Percentiles rank a stretch among this genome's conserved stretches.
phyloP scores from a whole-genome alignment of 2,113 vertebrate genomes.

The Psammodynastes pulverulentus region DNA sequence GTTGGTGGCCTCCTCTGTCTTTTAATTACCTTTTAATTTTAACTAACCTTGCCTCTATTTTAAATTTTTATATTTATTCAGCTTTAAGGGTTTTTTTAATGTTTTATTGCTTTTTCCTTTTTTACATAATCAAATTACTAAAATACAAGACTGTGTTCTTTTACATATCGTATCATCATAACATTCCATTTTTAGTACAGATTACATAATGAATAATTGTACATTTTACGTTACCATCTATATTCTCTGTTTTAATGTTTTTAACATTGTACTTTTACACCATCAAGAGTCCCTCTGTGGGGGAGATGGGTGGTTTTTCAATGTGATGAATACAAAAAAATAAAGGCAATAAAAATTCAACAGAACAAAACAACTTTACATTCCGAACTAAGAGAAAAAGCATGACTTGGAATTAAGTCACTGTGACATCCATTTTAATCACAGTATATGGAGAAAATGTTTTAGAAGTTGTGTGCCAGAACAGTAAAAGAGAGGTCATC shows the following conservation, averaged over 20 bases:
- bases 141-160: no score
- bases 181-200: no score
- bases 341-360: background rate
- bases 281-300: background rate
- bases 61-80: background rate
- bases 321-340: background rate
- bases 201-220: no score
- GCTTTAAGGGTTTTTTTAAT: no score
- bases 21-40: background rate
- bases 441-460: background rate
- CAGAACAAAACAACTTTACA: background rate
- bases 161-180: no score
- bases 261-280: background rate
- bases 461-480: background rate
- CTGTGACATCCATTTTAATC: background rate
- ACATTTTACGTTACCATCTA: no score
- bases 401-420: background rate
- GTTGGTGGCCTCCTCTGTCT: background rate
- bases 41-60: background rate
- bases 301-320: background rate
- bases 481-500: background rate
- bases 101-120: no score
- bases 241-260: background rate
- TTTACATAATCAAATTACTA: no score
- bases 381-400: background rate